Base-by-base conservation (phyloP, 2,113 vertebrate genomes). In the Egretta garzetta region DNA sequence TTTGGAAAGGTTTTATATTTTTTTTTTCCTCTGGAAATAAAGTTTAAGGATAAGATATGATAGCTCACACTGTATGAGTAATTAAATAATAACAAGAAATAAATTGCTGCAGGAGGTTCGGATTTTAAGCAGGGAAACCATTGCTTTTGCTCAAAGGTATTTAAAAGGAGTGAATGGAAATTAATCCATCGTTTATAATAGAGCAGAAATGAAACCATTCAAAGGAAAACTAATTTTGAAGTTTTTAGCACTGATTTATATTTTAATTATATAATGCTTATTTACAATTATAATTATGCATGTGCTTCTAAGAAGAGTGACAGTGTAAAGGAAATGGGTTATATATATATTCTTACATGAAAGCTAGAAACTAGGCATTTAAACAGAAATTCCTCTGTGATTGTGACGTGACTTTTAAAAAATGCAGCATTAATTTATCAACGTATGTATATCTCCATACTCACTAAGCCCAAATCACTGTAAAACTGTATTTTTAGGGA, bases 241-340 rank as follows among this genome's bases (percentile, higher is more conserved):
- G 10, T 18, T 16, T 80, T 87, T 71, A 91, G 91, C 85, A 80
- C 47, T 91, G 84, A 88, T 92, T 94, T 96, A 59, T 96, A 70
- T 75, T 94, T 96, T 84, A 96, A 96, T 97, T 97, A 93, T 53
- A 53, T 92, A 95, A 94, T 77, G 28, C 68, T 90, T 93, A 96
- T 94, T 96, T 96, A 86, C 70, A 97, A 93, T 94, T 97, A 62
- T 89, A 94, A 96, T 92, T 74, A 80, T 80, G 63, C 22, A 59
- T 43, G 58, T 56, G 30, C 71, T 76, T 89, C 68, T 71, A 71
- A 89, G 60, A 81, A 64, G 75, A 93, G 33, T 55, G 41, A 74
- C 79, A 84, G 22, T 23, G 12, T 88, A 90, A 79, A 94, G 76
- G 45, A 90, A 94, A 83, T 55, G 27, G 7, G 37, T 80, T 92